These are phyloP conservation scores for Notamacropus eugenii DNA, from an alignment of 2,797 vertebrate genomes.

Conservation along the genomic window DNA sequence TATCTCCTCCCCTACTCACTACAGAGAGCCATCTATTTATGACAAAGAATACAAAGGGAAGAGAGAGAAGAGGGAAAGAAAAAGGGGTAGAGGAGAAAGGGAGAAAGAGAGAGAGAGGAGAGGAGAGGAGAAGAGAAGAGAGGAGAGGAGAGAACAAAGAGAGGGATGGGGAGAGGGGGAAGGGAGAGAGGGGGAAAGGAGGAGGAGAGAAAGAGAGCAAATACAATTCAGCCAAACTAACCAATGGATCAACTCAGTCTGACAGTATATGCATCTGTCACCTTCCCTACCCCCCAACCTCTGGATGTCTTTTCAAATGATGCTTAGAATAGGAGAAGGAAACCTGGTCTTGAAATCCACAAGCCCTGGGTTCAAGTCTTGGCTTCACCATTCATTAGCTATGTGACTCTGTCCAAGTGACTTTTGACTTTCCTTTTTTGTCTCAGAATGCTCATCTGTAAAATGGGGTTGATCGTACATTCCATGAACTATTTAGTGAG, in stretches of 20 bases:
- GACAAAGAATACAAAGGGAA: neutral
- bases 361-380: neutral
- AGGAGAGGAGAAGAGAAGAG: neutral
- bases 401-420: neutral
- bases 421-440: neutral
- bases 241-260: neutral
- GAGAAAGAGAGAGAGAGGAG: fast-evolving
- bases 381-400: neutral
- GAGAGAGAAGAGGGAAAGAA: neutral
- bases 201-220: too few relatives aligned
- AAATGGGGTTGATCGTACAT: neutral
- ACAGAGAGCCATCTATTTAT: neutral
- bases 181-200: fast-evolving
- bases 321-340: neutral
- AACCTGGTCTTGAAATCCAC: neutral
- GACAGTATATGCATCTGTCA: neutral
- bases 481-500: neutral
- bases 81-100: neutral
- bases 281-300: neutral
- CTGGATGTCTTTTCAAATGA: neutral
- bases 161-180: too few relatives aligned
- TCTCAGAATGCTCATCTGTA: neutral
- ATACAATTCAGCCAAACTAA: neutral
- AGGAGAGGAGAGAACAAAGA: too few relatives aligned
- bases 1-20: neutral